A percentile compares a stretch with the other conserved stretches of the same genome.
Evolutionary conservation across 2,113 vertebrate species (phyloP).

Genomic region (Canis aureus): DNA sequence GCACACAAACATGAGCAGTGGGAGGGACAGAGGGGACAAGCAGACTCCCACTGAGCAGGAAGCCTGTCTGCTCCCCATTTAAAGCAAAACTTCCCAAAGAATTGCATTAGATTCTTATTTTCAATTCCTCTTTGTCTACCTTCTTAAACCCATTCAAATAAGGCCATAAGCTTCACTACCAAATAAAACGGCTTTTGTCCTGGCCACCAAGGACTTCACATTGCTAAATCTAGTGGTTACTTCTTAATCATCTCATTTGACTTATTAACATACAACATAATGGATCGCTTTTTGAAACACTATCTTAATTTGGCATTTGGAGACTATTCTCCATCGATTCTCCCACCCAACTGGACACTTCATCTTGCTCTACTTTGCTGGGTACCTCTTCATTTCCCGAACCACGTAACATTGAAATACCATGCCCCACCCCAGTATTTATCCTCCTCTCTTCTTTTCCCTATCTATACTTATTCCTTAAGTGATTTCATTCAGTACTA

Average conservation of each 20-base stretch:
- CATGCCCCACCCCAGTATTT: not conserved
- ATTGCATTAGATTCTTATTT: not conserved
- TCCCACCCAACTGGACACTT: not conserved
- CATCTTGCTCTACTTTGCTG: not conserved
- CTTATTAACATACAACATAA: not conserved
- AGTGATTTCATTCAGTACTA: not conserved
- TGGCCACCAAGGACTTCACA: not conserved
- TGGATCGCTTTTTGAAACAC: not conserved
- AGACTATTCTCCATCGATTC: not conserved
- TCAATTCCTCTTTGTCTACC: not conserved
- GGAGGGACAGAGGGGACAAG: too few species aligned
- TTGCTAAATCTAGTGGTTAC: not conserved
- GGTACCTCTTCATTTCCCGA: not conserved
- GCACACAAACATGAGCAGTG: too few species aligned
- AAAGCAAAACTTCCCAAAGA: not conserved
- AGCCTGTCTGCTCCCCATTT: not conserved
- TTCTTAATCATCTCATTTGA: conserved; percentile 23
- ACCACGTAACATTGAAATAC: not conserved
- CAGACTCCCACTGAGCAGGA: too few species aligned
- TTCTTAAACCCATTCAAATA: not conserved
- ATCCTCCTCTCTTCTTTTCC: not conserved
- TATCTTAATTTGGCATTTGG: not conserved
- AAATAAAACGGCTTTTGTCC: not conserved
- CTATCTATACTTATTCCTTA: not conserved
- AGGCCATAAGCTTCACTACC: not conserved